Percentiles rank a stretch among this genome's conserved stretches.
Evolutionary conservation across 2,888 invertebrate genomes (phyloP).

Genomic region (Trimorus sp.): DNA sequence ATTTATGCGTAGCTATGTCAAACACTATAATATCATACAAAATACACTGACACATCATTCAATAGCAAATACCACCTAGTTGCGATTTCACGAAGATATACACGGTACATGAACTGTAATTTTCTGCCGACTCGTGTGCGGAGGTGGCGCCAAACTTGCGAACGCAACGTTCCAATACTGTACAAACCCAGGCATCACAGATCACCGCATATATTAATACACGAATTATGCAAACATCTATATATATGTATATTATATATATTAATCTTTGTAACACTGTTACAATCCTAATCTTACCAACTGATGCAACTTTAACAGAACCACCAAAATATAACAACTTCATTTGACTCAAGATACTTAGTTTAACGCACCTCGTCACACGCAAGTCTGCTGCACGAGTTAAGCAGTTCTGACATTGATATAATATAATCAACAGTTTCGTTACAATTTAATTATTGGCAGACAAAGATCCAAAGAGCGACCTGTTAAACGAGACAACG

Average conservation of each 20-base stretch:
- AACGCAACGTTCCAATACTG: conserved; percentile 4
- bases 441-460: conserved; percentile 45
- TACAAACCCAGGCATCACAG: conserved; percentile 4
- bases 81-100: conserved; percentile 11
- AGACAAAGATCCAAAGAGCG: conserved; percentile 52
- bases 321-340: too few relatives aligned
- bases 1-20: conserved; percentile 26
- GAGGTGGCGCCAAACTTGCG: conserved; percentile 29
- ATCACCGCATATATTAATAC: background rate
- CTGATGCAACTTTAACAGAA: conserved; percentile 6
- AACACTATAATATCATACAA: conserved; percentile 29
- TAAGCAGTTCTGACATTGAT: conserved; percentile 63
- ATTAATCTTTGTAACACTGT: too few relatives aligned
- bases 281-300: background rate
- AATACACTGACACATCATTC: conserved; percentile 44
- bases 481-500: conserved; percentile 31
- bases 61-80: conserved; percentile 20
- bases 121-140: background rate
- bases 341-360: too few relatives aligned
- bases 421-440: conserved; percentile 41
- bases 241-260: too few relatives aligned
- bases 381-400: conserved; percentile 30
- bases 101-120: conserved; percentile 20
- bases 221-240: background rate
- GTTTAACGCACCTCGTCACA: background rate